A percentile compares a stretch with the other conserved stretches of the same genome.
These are phyloP conservation scores for Allobates femoralis DNA, from an alignment of 2,797 vertebrate genomes.

Conservation along the genomic window DNA sequence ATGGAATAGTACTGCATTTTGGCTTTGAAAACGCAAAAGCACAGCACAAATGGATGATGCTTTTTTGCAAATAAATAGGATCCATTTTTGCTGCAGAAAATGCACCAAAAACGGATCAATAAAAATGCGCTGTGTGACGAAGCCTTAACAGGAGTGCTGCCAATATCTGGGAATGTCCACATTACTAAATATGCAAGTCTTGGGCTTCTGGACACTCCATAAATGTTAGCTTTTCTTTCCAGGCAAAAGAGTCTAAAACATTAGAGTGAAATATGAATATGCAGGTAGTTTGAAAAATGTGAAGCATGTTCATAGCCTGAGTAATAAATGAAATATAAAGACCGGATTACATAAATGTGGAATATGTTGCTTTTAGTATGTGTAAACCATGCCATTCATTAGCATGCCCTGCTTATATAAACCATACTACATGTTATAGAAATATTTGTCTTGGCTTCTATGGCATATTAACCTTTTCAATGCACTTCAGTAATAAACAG, in stretches of 20 bases:
- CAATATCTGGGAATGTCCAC: not conserved
- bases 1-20: no score
- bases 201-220: no score
- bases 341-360: conserved; percentile 27
- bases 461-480: conserved; percentile 38
- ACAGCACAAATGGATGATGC: no score
- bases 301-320: not conserved
- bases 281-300: not conserved
- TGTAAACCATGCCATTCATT: conserved; percentile 49
- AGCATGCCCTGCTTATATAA: conserved; percentile 46
- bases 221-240: not conserved
- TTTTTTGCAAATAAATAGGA: no score
- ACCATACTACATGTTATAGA: conserved; percentile 28
- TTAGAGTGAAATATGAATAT: conserved; percentile 7
- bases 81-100: no score
- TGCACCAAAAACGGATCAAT: no score
- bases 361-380: conserved; percentile 32
- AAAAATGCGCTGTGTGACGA: no score
- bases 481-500: conserved; percentile 48
- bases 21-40: no score
- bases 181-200: not conserved
- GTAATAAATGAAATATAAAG: conserved; percentile 16
- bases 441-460: conserved; percentile 56
- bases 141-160: not conserved
- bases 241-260: not conserved